A percentile compares a stretch with the other conserved stretches of the same genome.
These are phyloP conservation scores for Lasioglossum oenotherae DNA, from an alignment of 2,888 invertebrate genomes.

Conservation along the genomic window DNA sequence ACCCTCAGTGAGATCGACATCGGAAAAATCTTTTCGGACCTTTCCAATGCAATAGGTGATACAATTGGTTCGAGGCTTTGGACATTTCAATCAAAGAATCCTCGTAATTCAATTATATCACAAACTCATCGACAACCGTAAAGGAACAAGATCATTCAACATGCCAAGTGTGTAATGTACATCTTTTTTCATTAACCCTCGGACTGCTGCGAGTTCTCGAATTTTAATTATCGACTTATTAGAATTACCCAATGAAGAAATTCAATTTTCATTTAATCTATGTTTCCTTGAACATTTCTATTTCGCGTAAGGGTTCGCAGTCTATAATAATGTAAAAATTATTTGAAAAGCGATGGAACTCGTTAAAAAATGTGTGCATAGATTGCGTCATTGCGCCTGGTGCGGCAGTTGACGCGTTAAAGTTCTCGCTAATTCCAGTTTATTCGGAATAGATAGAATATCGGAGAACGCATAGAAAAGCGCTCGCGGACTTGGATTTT, in stretches of 20 bases:
- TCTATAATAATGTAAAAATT: neutral
- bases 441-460: neutral
- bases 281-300: neutral
- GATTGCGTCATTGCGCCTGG: too few relatives aligned
- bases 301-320: too few relatives aligned
- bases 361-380: too few relatives aligned
- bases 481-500: constrained; percentile 25
- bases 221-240: neutral
- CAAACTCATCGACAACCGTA: neutral
- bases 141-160: neutral
- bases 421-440: neutral
- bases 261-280: neutral
- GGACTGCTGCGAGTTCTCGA: too few relatives aligned
- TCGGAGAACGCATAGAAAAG: constrained; percentile 7
- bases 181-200: neutral
- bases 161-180: neutral
- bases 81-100: neutral
- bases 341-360: neutral
- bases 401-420: neutral
- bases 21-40: neutral
- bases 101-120: neutral
- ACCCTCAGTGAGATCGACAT: constrained; percentile 4
- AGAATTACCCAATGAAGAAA: neutral
- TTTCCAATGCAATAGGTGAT: neutral
- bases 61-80: neutral